Evolutionary conservation across 2,113 vertebrate genomes (phyloP), one percentile per base, ranked within the genome.

Genomic region (Cyprinus carpio): DNA sequence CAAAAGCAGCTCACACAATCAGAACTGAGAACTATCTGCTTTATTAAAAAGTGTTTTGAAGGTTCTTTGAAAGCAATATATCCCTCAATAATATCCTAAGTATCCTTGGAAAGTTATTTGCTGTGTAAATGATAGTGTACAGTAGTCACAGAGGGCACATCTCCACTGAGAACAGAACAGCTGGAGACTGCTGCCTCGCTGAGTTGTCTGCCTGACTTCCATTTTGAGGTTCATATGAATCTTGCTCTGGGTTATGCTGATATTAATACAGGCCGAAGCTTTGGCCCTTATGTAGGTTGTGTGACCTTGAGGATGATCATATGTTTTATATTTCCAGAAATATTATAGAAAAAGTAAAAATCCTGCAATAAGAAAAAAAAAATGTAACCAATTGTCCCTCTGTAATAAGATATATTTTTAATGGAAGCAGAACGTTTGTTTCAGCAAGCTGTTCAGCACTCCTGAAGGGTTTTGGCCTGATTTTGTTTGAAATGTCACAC

Each of bases 81-180:
- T 79, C 12, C 15, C 54, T 79, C 31, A 34, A 16, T 79, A 81
- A 29, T 81, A 67, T 81, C 40, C 40, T 11, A 67, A 49, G 37
- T 81, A 67, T 67, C 79, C 79, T 81, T 81, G 16, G 25, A 81
- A 67, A 29, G 43, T 51, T 29, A 49, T 81, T 65, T 46, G 18
- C n/a, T 46, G 60, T 65, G 79, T 49, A 81, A 67, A 81, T 67
- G 16, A 81, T 23, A 81, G 58, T 67, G 58, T 81, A 51, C 11
- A 20, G 58, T 60, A 46, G 60, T 25, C 9, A 72, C 34, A n/a
- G 20, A 72, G 69, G 69, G 46, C 74, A 76, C 1, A 2, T 76
- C 37, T 81, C 78, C 40, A 15, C 37, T 67, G 79, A 67, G 62
- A 40, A 20, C 5, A 49, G 58, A 81, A 67, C 79, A 81, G 79